Base-by-base conservation (phyloP, 1,140 invertebrate genomes). In the Lycorma delicatula region DNA sequence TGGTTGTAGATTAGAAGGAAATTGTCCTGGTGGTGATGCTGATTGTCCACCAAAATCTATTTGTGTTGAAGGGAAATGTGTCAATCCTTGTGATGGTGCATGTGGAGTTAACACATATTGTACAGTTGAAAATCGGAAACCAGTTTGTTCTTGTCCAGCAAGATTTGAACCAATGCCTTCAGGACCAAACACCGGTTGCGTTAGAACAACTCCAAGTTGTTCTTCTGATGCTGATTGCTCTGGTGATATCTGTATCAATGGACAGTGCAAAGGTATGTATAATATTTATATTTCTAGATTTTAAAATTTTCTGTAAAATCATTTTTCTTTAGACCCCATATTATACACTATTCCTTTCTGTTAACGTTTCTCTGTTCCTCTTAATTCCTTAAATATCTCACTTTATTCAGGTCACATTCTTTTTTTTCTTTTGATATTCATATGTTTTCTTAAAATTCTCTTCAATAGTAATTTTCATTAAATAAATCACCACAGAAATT, bases 21-120 rank as follows among this genome's bases (percentile, higher is more conserved):
- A 81, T 61, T 83, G 81, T 60, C 79, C 77, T 0, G 82, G 81
- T 53, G 84, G 83, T 53, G 83, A 93, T 68, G 64, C 66, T 3
- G 85, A 89, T 63, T 94, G 91, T 67, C 86, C 87, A 0, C 64
- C 74, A 3, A 81, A 87, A 64, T 82, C 87, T 0, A 72, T 84
- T 31, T 93, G 91, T 69, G 70, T 83, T 26, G 77, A 80, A 51
- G 82, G 83, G 50, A 75, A 79, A 34, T 91, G 89, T 68, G 70
- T 85, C 3, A 84, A 91, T 73, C 87, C 87, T 1, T 93, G 89
- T 66, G 81, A 86, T 56, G 78, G 79, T 61, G 81, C 80, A 3
- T 92, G 90, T 66, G 87, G 86, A 7, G 66, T 77, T 0, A 93
- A 93, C 71, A 78, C 86, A 1, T 66, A 88, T 3, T 93, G 91